Evolutionary conservation across 2,113 vertebrate species (phyloP).

Genomic region (Scortum barcoo): DNA sequence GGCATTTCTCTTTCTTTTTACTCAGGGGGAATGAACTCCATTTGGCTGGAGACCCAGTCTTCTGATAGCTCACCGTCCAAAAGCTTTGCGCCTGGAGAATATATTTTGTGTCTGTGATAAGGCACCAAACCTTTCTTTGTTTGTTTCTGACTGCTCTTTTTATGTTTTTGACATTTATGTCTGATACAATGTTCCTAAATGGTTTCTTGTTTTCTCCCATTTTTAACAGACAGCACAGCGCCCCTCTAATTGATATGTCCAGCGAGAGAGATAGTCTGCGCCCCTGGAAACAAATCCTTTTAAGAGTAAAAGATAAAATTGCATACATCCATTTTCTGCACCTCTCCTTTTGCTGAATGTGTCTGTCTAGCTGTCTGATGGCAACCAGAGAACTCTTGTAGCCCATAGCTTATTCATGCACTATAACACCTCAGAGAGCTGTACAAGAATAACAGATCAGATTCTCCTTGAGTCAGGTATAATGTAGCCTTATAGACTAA

Average conservation of each 20-base stretch:
- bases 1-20: slow-evolving; percentile 73
- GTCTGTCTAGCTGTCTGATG: slow-evolving; percentile 62
- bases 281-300: slow-evolving; percentile 45
- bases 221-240: slow-evolving; percentile 37
- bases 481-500: slow-evolving; percentile 66
- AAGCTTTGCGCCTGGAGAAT: slow-evolving; percentile 42
- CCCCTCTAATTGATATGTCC: slow-evolving; percentile 58
- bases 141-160: slow-evolving; percentile 31
- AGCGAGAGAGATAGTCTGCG: background rate
- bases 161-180: slow-evolving; percentile 58
- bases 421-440: slow-evolving; percentile 70
- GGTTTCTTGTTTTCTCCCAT: slow-evolving; percentile 33
- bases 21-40: slow-evolving; percentile 59
- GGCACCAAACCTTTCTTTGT: slow-evolving; percentile 41
- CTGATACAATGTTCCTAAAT: slow-evolving; percentile 31
- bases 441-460: slow-evolving; percentile 73
- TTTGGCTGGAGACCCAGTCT: slow-evolving; percentile 64
- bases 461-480: slow-evolving; percentile 72
- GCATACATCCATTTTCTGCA: slow-evolving; percentile 53
- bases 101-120: slow-evolving; percentile 54
- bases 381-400: slow-evolving; percentile 68
- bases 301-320: slow-evolving; percentile 57
- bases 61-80: slow-evolving; percentile 45
- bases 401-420: slow-evolving; percentile 78
- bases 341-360: slow-evolving; percentile 33